Base-by-base conservation (phyloP, 1,140 invertebrate species). In the Trachymyrmex cornetzi region DNA sequence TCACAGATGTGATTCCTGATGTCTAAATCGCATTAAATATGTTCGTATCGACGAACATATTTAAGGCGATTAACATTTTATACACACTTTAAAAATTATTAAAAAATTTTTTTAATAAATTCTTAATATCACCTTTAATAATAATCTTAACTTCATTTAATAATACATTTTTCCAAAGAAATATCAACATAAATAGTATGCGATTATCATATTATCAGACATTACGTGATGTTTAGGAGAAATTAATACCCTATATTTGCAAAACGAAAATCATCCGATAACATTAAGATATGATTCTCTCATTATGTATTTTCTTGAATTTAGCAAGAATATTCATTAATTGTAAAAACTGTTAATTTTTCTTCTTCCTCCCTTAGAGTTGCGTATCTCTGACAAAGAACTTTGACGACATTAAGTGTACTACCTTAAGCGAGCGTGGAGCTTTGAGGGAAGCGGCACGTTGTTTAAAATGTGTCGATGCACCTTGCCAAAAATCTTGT, bases 401-500 rank as follows among this genome's bases (percentile, higher is more conserved):
- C 95, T 99, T 99, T 94, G 98, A 99, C 88, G 99, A 99, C 92
- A 98, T 99, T 53, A 99, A 99, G 94, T 99, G 98, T 91, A 99
- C 99, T 27, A 99, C 99, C 0, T 92, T 99, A 63, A 99, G 98
- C 91, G 99, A 99, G 95, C 96, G 99, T 11, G 99, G 97, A 2
- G 99, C 99, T 0, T 94, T 99, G 19, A 97, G 96, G 86, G 99
- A 99, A 95, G 98, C 99, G 0, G 96, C 97, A 0, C 96, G 99
- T 77, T 99, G 99, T 94, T 95, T 99, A 11, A 99, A 99, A 94
- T 99, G 99, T 95, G 99, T 98, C 0, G 99, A 99, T 96, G 99
- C 99, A 0, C 99, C 99, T 0, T 99, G 99, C 94, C 99, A 99
- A 95, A 99, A 99, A 95, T 98, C 98, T 6, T 99, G 99, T 93